These are phyloP conservation scores for Gobionotothen gibberifrons DNA, from an alignment of 2,797 vertebrate genomes.

Conservation along the genomic window DNA sequence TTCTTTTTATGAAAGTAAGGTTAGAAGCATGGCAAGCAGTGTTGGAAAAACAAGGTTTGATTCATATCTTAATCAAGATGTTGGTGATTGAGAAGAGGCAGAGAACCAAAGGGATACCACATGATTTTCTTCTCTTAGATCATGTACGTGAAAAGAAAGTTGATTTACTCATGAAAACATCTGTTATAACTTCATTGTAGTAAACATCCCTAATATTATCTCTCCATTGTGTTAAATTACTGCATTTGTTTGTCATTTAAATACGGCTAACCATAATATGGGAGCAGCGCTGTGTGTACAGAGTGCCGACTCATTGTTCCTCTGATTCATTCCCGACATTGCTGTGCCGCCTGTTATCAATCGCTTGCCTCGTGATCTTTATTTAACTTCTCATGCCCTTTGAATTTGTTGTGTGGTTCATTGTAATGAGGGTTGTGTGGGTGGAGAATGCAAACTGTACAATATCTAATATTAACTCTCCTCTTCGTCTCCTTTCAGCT, in stretches of 20 bases:
- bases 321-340: constrained; percentile 28
- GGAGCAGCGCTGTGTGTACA: constrained; percentile 2
- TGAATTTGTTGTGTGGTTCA: background rate
- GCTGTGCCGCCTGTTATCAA: constrained; percentile 8
- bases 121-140: too few species aligned
- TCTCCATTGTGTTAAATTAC: background rate
- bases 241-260: background rate
- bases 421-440: constrained; percentile 13
- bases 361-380: constrained; percentile 27
- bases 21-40: too few species aligned
- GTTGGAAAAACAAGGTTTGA: background rate
- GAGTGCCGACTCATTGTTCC: constrained; percentile 18
- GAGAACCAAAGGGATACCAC: background rate
- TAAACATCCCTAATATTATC: too few species aligned
- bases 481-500: constrained; percentile 80
- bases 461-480: constrained; percentile 18
- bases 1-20: background rate
- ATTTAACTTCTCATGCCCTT: constrained; percentile 17
- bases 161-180: too few species aligned
- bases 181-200: too few species aligned
- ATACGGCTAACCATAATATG: background rate
- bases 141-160: too few species aligned
- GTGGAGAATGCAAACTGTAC: constrained; percentile 11
- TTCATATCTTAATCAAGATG: background rate
- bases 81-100: background rate